A percentile compares a stretch with the other conserved stretches of the same genome.
These are phyloP conservation scores for Drosophila aff. DNA, from an alignment of 1,140 invertebrate genomes.

Conservation along the genomic window DNA sequence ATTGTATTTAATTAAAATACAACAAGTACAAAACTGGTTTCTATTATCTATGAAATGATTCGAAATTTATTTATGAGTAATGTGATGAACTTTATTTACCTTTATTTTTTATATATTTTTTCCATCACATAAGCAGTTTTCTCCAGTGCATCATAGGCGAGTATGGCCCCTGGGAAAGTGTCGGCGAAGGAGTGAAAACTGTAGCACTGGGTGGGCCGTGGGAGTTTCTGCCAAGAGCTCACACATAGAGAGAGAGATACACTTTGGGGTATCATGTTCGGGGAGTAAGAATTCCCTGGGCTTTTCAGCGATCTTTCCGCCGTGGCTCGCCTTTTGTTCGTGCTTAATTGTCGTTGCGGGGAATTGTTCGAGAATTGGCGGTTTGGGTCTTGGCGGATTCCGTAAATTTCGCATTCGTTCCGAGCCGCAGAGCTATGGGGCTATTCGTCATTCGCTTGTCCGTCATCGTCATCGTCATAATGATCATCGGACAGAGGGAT, in stretches of 20 bases:
- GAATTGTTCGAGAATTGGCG: constrained; percentile 68
- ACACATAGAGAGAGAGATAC: constrained; percentile 7
- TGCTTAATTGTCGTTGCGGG: constrained; percentile 84
- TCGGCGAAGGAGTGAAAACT: constrained; percentile 70
- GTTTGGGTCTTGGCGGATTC: constrained; percentile 71
- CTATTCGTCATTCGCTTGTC: constrained; percentile 84
- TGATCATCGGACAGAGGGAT: constrained; percentile 27
- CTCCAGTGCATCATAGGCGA: constrained; percentile 5
- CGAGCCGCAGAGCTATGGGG: constrained; percentile 68
- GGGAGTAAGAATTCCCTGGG: constrained; percentile 25
- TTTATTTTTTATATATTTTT: background rate
- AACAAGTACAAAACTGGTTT: background rate
- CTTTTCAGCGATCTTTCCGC: constrained; percentile 26
- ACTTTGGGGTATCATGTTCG: constrained; percentile 10
- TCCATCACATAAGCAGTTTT: background rate
- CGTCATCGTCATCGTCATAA: constrained; percentile 38
- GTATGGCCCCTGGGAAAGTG: constrained; percentile 66
- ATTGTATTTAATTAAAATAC: background rate
- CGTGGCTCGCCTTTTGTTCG: constrained; percentile 60
- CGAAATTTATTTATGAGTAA: background rate
- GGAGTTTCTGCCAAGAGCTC: constrained; percentile 59
- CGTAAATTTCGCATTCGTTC: constrained; percentile 82
- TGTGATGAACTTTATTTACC: fast-evolving
- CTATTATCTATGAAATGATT: background rate
- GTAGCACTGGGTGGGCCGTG: constrained; percentile 82